Evolutionary conservation across 2,888 invertebrate genomes (phyloP).

Genomic region (Bembecia ichneumoniformis): DNA sequence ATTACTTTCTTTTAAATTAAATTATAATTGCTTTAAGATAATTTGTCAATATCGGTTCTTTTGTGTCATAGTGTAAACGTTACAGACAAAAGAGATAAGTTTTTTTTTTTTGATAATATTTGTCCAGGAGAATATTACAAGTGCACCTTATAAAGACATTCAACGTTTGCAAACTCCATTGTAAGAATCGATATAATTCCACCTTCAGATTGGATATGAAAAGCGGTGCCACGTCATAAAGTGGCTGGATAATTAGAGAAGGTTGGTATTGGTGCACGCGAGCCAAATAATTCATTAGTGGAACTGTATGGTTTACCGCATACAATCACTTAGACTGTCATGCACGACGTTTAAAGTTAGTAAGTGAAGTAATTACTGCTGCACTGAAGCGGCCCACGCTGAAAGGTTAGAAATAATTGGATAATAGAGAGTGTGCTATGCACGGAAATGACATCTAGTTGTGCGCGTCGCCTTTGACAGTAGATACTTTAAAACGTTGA

Average conservation of each 20-base stretch:
- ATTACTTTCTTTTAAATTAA: neutral
- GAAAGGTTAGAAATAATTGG: slow-evolving; percentile 72
- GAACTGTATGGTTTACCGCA: slow-evolving; percentile 40
- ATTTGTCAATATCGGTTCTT: neutral
- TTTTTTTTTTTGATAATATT: too few relatives aligned
- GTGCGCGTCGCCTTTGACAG: slow-evolving; percentile 31
- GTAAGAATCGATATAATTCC: slow-evolving; percentile 1
- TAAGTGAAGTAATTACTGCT: slow-evolving; percentile 45
- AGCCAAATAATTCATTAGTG: slow-evolving; percentile 66
- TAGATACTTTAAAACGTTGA: neutral
- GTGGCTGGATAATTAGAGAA: slow-evolving; percentile 43
- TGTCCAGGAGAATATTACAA: too few relatives aligned
- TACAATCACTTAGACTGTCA: slow-evolving; percentile 69
- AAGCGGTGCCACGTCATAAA: slow-evolving; percentile 34
- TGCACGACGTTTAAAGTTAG: slow-evolving; percentile 56
- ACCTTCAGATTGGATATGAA: slow-evolving; percentile 4
- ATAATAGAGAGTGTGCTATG: slow-evolving; percentile 58
- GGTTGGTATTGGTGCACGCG: slow-evolving; percentile 47
- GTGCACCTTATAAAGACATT: too few relatives aligned
- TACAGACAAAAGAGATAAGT: too few relatives aligned
- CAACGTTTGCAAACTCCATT: neutral
- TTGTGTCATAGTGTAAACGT: too few relatives aligned
- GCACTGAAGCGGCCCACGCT: slow-evolving; percentile 44
- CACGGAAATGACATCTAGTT: slow-evolving; percentile 50
- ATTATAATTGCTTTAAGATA: neutral